A percentile compares a stretch with the other conserved stretches of the same genome.
These are phyloP conservation scores for Torymus tubicola DNA, from an alignment of 2,888 invertebrate genomes.

Conservation along the genomic window DNA sequence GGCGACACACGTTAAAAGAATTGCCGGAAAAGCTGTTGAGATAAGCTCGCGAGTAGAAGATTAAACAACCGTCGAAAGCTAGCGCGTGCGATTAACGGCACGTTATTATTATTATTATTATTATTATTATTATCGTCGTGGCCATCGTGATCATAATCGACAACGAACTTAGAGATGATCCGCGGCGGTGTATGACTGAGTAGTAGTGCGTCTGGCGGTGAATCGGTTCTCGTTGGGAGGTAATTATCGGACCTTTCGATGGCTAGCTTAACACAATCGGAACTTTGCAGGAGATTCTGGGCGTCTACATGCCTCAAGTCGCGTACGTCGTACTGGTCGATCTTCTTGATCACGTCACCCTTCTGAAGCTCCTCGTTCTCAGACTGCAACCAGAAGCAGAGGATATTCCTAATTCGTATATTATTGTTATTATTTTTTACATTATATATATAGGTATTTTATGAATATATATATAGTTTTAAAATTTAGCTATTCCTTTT, in stretches of 20 bases:
- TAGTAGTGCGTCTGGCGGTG: slow-evolving; percentile 36
- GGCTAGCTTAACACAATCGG: slow-evolving; percentile 87
- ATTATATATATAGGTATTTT: no score
- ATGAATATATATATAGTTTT: no score
- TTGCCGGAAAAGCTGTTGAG: slow-evolving; percentile 53
- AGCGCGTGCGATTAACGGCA: not conserved
- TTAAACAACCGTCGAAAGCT: not conserved
- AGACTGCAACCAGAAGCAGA: slow-evolving; percentile 81
- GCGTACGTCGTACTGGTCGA: slow-evolving; percentile 92
- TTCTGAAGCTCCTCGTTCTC: slow-evolving; percentile 88
- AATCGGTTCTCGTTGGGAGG: slow-evolving; percentile 20
- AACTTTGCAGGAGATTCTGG: slow-evolving; percentile 90
- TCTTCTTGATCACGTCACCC: slow-evolving; percentile 93
- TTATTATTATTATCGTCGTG: no score
- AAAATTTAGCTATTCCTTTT: no score
- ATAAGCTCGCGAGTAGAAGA: slow-evolving; percentile 15
- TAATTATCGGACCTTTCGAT: slow-evolving; percentile 85
- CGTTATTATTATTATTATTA: no score
- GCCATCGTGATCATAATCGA: no score
- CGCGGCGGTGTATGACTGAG: slow-evolving; percentile 13
- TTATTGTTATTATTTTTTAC: no score
- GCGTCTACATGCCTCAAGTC: slow-evolving; percentile 94
- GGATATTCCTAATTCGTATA: no score
- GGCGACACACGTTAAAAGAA: slow-evolving; percentile 53
- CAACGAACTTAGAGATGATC: slow-evolving; percentile 38